Evolutionary conservation across 2,113 vertebrate genomes (phyloP).

Genomic region (Trichomycterus rosablanca): DNA sequence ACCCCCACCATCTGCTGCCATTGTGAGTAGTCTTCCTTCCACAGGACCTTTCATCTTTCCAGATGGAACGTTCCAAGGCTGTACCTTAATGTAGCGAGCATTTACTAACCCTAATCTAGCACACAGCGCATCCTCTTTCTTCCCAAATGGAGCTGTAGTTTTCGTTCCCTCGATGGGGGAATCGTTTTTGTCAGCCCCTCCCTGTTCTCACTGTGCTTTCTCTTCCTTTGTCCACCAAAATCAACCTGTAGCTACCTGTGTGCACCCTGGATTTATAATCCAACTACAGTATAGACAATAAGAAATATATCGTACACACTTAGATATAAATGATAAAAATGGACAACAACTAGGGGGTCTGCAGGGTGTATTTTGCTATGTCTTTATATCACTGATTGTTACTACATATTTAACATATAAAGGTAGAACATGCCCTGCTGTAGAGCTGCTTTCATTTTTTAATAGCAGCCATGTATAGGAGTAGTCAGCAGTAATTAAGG

Average conservation of each 20-base stretch:
- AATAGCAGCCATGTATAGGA: too few species aligned
- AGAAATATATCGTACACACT: too few species aligned
- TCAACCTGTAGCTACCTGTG: conserved; percentile 71
- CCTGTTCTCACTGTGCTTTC: conserved; percentile 19
- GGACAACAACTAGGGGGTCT: too few species aligned
- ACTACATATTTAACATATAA: too few species aligned
- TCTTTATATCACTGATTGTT: too few species aligned
- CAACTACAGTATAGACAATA: too few species aligned
- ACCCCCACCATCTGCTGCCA: conserved; percentile 83
- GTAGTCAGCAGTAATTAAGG: too few species aligned
- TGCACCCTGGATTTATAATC: conserved; percentile 66
- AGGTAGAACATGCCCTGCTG: too few species aligned
- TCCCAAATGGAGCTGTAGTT: conserved; percentile 39
- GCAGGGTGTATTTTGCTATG: too few species aligned
- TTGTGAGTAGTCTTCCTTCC: conserved; percentile 85
- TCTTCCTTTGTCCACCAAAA: conserved; percentile 38
- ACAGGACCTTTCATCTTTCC: conserved; percentile 72
- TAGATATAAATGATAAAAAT: too few species aligned
- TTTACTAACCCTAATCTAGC: conserved; percentile 64
- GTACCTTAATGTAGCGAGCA: conserved; percentile 70
- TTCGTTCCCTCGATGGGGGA: conserved; percentile 53
- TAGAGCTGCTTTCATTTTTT: too few species aligned
- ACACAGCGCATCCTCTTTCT: conserved; percentile 49
- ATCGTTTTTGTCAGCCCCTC: conserved; percentile 53
- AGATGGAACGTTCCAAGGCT: conserved; percentile 89